phyloP scores from a whole-genome alignment of 1,140 invertebrate species.

The Mamestra configurata region DNA sequence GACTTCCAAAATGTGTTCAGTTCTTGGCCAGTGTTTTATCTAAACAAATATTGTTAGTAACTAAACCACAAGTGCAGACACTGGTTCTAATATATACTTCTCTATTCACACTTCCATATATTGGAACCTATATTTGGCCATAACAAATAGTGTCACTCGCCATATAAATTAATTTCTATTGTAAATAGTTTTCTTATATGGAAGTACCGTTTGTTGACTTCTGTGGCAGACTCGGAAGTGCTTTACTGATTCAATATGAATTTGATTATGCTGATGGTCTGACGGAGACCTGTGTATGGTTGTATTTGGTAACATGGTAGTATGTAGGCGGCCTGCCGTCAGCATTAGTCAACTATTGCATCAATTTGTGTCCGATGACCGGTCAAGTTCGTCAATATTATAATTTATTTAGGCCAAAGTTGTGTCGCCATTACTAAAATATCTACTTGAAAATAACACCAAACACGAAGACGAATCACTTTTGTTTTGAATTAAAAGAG shows the following conservation, averaged over 20 bases:
- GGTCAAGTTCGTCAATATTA: slow-evolving; percentile 20
- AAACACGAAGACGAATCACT: not conserved
- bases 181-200: slow-evolving; percentile 46
- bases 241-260: slow-evolving; percentile 22
- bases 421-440: too few relatives aligned
- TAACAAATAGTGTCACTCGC: slow-evolving; percentile 45
- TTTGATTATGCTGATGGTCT: slow-evolving; percentile 30
- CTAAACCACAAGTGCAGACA: not conserved
- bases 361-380: slow-evolving; percentile 37
- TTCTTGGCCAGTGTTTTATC: not conserved
- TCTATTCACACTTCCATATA: slow-evolving; percentile 59
- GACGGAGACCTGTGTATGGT: slow-evolving; percentile 45
- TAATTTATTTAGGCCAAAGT: slow-evolving; percentile 12
- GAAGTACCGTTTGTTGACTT: slow-evolving; percentile 65
- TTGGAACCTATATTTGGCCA: slow-evolving; percentile 10
- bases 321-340: slow-evolving; percentile 69
- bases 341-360: slow-evolving; percentile 63
- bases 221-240: slow-evolving; percentile 47
- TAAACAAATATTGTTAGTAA: not conserved
- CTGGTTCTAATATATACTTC: slow-evolving; percentile 11
- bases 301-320: slow-evolving; percentile 66
- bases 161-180: slow-evolving; percentile 34
- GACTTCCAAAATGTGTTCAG: not conserved
- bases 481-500: not conserved
- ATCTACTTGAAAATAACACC: not conserved